Conservation (phyloP, 2,797 vertebrate species). For the Hemitrygon akajei region DNA sequence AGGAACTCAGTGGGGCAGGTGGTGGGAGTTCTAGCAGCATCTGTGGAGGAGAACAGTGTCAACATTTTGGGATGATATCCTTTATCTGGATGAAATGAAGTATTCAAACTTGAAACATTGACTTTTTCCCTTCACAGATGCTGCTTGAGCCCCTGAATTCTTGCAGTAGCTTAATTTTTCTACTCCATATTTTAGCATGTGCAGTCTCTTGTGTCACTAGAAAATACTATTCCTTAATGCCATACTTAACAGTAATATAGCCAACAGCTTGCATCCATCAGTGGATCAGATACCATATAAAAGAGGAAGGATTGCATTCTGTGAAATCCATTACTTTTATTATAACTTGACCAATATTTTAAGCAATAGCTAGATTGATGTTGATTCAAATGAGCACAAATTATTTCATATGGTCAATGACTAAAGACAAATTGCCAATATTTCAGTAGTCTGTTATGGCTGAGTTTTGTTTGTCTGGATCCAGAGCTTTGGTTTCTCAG, state of each 20-base stretch:
- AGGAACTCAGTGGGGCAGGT: no score
- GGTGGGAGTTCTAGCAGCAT: no score
- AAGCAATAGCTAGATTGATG: not conserved
- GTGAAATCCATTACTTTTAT: not conserved
- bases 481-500: not conserved
- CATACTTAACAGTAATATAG: not conserved
- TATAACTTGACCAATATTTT: not conserved
- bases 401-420: no score
- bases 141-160: no score
- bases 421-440: not conserved
- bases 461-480: not conserved
- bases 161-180: no score
- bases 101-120: no score
- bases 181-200: no score
- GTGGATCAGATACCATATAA: not conserved
- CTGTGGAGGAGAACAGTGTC: no score
- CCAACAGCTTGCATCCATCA: not conserved
- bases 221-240: not conserved
- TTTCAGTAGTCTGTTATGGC: not conserved
- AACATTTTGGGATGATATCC: no score
- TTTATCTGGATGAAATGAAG: no score
- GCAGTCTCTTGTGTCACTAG: no score
- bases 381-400: not conserved
- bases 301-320: not conserved
- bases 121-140: no score